phyloP scores from a whole-genome alignment of 30 jellyfish, hydroid and myxozoan species.

The Mastigias papua region DNA sequence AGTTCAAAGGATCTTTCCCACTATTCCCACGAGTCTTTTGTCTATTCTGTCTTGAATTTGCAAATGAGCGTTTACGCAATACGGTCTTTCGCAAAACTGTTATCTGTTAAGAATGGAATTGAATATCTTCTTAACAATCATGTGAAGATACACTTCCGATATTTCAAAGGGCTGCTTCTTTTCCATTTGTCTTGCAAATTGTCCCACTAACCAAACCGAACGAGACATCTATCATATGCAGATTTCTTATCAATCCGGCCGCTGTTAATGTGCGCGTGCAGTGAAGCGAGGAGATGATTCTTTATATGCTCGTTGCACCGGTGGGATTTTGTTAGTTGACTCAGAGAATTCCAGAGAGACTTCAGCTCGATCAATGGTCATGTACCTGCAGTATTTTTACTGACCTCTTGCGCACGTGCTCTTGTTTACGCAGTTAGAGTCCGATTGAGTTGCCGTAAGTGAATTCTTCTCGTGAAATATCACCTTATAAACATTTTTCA shows the following conservation, averaged over 20 bases:
- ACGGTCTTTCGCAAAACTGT: neutral
- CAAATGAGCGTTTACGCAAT: neutral
- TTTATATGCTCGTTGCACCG: slow-evolving; percentile 5
- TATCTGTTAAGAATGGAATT: no score
- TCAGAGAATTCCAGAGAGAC: slow-evolving; percentile 7
- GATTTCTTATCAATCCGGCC: neutral
- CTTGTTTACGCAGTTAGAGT: slow-evolving; percentile 11
- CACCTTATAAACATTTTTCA: neutral
- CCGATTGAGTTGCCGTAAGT: no score
- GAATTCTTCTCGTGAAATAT: no score
- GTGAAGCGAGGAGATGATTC: slow-evolving; percentile 23
- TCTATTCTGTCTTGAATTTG: no score
- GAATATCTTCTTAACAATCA: neutral
- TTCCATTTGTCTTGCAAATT: slow-evolving; percentile 19
- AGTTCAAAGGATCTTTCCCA: no score
- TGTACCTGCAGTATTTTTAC: slow-evolving; percentile 55
- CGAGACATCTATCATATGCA: slow-evolving; percentile 14
- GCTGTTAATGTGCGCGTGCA: slow-evolving; percentile 7
- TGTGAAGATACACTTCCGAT: slow-evolving; percentile 20
- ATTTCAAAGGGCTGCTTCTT: neutral
- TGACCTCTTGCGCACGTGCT: slow-evolving; percentile 45
- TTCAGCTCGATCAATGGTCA: slow-evolving; percentile 1
- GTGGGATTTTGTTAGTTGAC: neutral
- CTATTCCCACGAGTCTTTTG: no score
- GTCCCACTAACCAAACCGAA: slow-evolving; percentile 8